Evolutionary conservation across 2,888 invertebrate genomes (phyloP).

Genomic region (Celastrina argiolus): DNA sequence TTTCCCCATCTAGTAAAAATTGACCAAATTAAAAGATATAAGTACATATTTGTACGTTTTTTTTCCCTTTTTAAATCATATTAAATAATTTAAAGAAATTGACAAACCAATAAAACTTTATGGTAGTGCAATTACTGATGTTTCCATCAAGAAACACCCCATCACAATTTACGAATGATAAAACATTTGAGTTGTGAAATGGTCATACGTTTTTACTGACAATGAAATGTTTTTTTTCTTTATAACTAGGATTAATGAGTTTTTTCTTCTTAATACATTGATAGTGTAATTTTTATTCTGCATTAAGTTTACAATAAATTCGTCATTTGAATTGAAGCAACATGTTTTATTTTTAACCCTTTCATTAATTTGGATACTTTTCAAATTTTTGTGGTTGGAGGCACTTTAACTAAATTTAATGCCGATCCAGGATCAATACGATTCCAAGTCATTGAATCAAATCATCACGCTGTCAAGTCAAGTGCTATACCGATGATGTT

Average conservation of each 20-base stretch:
- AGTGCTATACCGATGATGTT: no score
- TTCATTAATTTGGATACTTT: no score
- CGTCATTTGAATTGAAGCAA: not conserved
- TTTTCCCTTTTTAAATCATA: not conserved
- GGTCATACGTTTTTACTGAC: not conserved
- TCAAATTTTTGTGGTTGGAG: no score
- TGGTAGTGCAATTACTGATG: not conserved
- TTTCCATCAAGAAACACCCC: not conserved
- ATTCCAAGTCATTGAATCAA: no score
- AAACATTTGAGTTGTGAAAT: not conserved
- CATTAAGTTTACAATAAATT: slow-evolving; percentile 13
- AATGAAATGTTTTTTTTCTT: slow-evolving; percentile 18
- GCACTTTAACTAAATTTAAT: no score
- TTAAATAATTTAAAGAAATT: not conserved
- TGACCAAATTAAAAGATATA: not conserved
- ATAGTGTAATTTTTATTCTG: not conserved
- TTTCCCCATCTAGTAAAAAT: not conserved
- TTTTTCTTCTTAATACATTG: not conserved
- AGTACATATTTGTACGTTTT: not conserved
- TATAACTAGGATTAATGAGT: not conserved
- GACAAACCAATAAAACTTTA: not conserved
- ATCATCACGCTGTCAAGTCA: no score
- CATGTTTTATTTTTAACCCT: not conserved
- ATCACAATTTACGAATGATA: not conserved
- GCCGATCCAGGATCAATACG: no score